phyloP scores from a whole-genome alignment of 1,140 invertebrate genomes.

The Galleria mellonella region DNA sequence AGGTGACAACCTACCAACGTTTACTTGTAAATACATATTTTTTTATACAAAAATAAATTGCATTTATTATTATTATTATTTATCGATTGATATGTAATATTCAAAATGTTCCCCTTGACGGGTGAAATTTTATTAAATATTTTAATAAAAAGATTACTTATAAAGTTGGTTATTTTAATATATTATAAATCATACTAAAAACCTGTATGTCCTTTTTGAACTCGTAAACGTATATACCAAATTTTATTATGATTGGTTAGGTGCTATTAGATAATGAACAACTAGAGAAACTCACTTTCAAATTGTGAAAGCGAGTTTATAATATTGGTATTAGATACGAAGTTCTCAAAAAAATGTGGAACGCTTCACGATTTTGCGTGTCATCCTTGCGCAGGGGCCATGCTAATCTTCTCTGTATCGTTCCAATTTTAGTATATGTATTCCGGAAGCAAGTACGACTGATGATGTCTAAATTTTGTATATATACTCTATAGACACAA shows the following conservation, averaged over 20 bases:
- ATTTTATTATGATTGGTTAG: too few species aligned
- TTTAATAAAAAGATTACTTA: too few species aligned
- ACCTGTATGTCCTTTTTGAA: too few species aligned
- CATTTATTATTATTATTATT: slow-evolving; percentile 3
- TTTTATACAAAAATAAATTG: neutral
- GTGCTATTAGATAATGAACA: slow-evolving; percentile 6
- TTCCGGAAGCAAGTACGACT: slow-evolving; percentile 5
- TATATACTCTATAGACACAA: neutral
- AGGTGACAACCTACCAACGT: too few species aligned
- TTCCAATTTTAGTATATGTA: slow-evolving; percentile 75
- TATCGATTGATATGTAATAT: neutral
- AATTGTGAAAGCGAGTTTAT: neutral
- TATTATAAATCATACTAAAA: too few species aligned
- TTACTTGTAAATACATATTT: slow-evolving; percentile 3
- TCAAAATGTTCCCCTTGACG: too few species aligned
- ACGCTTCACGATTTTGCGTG: slow-evolving; percentile 86
- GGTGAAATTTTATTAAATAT: too few species aligned
- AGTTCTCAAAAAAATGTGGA: slow-evolving; percentile 6
- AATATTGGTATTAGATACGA: too few species aligned
- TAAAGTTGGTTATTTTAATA: too few species aligned
- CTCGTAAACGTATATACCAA: too few species aligned
- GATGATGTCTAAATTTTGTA: neutral
- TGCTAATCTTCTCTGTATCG: slow-evolving; percentile 96
- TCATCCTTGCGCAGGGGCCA: slow-evolving; percentile 94
- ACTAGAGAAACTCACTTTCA: neutral